Conservation (phyloP, 2,797 vertebrate genomes). For the Epinephelus coioides region DNA sequence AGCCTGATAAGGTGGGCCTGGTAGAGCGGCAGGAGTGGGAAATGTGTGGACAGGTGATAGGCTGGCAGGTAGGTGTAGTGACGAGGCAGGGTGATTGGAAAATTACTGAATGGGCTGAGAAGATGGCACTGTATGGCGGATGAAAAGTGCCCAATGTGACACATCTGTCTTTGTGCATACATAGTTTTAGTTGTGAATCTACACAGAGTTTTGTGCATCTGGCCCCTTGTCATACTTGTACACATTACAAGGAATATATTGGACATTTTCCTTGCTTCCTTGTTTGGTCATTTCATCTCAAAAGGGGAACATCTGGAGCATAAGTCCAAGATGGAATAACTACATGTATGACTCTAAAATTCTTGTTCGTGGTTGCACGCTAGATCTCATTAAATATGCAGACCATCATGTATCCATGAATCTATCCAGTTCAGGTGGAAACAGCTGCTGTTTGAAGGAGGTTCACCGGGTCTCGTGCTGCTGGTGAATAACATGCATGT, state of each 20-base stretch:
- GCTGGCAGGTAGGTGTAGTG: too few species aligned
- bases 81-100: too few species aligned
- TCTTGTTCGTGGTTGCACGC: neutral
- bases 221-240: neutral
- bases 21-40: too few species aligned
- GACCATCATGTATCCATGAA: conserved; percentile 58
- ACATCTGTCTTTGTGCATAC: too few species aligned
- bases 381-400: neutral
- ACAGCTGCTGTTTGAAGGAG: conserved; percentile 27
- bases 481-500: conserved; percentile 73
- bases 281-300: neutral
- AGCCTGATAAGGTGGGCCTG: too few species aligned
- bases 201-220: too few species aligned
- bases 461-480: conserved; percentile 37
- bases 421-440: conserved; percentile 40
- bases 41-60: too few species aligned
- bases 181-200: too few species aligned
- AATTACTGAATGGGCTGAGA: too few species aligned
- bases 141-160: too few species aligned
- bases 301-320: neutral
- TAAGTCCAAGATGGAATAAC: neutral
- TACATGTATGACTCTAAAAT: neutral
- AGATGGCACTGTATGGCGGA: too few species aligned
- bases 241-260: neutral
- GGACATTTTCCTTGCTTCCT: neutral